Conservation (phyloP, 2,888 invertebrate genomes). For the Xanthorhoe designata region DNA sequence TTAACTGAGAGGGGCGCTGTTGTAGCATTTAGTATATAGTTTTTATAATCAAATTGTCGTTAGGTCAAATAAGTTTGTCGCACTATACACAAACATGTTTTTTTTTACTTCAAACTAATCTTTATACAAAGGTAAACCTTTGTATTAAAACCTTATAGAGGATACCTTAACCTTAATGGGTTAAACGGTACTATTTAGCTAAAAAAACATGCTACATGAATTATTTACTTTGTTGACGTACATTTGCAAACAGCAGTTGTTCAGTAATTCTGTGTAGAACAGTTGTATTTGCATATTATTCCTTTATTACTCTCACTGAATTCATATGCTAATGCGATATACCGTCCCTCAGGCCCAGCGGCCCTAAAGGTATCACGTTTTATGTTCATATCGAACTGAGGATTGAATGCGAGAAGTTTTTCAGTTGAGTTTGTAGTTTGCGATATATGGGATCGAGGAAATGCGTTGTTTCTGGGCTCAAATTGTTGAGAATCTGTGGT, state of each 20-base stretch:
- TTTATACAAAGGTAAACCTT: too few relatives aligned
- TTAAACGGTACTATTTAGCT: too few relatives aligned
- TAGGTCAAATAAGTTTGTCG: too few relatives aligned
- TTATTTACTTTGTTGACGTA: not conserved
- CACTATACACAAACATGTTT: too few relatives aligned
- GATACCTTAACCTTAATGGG: too few relatives aligned
- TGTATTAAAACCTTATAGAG: too few relatives aligned
- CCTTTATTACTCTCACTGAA: conserved; percentile 75
- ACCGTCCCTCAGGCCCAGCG: conserved; percentile 64
- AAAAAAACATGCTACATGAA: not conserved
- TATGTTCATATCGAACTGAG: conserved; percentile 36
- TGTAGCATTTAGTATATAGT: too few relatives aligned
- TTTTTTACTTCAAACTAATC: too few relatives aligned
- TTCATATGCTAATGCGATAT: conserved; percentile 78
- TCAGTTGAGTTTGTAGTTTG: conserved; percentile 24
- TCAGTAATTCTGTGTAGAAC: conserved; percentile 3
- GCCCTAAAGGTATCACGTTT: conserved; percentile 60
- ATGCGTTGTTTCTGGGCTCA: conserved; percentile 6
- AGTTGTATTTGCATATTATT: conserved; percentile 77
- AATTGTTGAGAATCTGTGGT: not conserved
- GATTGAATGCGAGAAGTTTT: conserved; percentile 36
- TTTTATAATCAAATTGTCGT: too few relatives aligned
- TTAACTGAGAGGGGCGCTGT: too few relatives aligned
- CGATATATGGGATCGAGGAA: conserved; percentile 17
- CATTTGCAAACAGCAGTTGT: conserved; percentile 6